Base-by-base conservation (phyloP, 1,140 invertebrate species). In the Macrosteles quadrilineatus region DNA sequence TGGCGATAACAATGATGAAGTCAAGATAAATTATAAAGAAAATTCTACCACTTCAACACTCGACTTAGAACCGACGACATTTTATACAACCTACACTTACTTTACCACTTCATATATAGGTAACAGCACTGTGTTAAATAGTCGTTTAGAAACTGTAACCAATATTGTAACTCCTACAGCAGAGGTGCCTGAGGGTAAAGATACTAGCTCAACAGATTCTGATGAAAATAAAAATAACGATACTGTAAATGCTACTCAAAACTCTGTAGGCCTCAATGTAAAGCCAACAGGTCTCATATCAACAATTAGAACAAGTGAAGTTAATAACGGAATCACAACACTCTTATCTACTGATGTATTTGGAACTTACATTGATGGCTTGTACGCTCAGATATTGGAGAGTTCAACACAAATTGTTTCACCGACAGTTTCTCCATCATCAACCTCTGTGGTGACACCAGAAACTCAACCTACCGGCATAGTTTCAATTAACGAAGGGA, bases 71-170 rank as follows among this genome's bases (percentile, higher is more conserved):
- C 83, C 86, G 70, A 90, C 90, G 12, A 95, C 93, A 0, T 92
- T 88, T 77, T 96, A 91, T 74, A 96, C 93, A 0, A 96, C 94
- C 0, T 96, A 91, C 74, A 97, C 94, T 0, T 97, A 96, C 79
- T 96, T 93, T 77, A 96, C 94, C 0, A 96, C 94, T 1, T 93
- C 91, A 23, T 96, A 95, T 76, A 84, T 91, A 17, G 90, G 87
- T 2, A 91, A 94, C 76, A 86, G 87, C 50, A 93, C 94, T 0
- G 85, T 94, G 73, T 84, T 95, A 2, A 89, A 92, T 74, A 95
- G 92, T 69, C 87, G 93, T 70, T 84, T 95, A 40, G 93, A 96
- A 83, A 96, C 93, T 0, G 85, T 93, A 1, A 95, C 93, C 0
- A 94, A 92, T 79, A 85, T 95, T 47, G 82, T 92, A 4, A 87